Percentiles rank a stretch among this genome's conserved stretches.
Evolutionary conservation across 2,888 invertebrate genomes (phyloP).

Genomic region (Dryadula phaetusa): DNA sequence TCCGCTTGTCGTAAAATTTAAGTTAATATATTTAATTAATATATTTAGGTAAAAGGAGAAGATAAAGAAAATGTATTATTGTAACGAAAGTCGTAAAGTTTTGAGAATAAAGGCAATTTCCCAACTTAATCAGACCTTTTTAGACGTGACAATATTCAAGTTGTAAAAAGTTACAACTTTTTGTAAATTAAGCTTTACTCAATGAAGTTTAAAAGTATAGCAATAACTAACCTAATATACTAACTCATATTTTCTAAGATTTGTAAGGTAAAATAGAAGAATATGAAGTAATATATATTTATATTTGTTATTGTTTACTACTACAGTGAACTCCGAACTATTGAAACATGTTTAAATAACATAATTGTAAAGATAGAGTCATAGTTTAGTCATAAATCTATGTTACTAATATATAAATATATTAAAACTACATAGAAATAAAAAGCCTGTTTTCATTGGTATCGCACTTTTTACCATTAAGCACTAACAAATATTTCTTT

Average conservation of each 20-base stretch:
- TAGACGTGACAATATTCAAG: neutral
- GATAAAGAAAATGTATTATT: neutral
- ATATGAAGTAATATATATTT: no score
- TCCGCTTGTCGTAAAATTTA: no score
- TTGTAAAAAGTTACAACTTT: conserved; percentile 5
- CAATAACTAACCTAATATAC: neutral
- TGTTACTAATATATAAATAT: no score
- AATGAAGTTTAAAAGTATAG: neutral
- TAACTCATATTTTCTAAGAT: neutral
- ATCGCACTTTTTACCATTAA: no score
- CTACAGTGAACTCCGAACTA: no score
- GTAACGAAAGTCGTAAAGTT: conserved; percentile 1
- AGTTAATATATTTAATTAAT: neutral
- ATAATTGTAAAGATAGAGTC: no score
- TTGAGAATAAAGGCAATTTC: conserved; percentile 14
- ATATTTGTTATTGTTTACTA: no score
- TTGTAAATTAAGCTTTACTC: neutral
- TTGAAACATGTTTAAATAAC: no score
- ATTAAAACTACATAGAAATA: no score
- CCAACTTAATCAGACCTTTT: conserved; percentile 5
- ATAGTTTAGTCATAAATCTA: no score
- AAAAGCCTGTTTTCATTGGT: no score
- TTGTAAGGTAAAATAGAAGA: no score
- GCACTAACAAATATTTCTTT: neutral
- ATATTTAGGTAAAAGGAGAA: neutral